phyloP scores from a whole-genome alignment of 2,888 invertebrate species.

The Pycnomerus fuliginosus region DNA sequence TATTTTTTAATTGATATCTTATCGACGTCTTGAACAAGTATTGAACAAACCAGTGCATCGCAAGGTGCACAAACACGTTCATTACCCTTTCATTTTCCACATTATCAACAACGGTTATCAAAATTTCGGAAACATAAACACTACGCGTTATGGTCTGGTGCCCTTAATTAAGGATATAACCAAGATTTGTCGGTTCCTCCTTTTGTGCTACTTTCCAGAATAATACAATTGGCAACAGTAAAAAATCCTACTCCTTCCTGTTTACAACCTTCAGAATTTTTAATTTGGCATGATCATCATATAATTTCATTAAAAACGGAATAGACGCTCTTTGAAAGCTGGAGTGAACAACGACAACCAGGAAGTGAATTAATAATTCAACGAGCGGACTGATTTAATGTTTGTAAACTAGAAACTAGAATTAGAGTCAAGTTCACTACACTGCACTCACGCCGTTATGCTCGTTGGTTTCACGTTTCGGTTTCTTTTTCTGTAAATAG shows the following conservation, averaged over 20 bases:
- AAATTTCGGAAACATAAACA: too few relatives aligned
- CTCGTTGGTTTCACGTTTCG: conserved; percentile 37
- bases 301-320: background rate
- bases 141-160: too few relatives aligned
- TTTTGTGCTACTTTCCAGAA: conserved; percentile 3
- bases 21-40: conserved; percentile 11
- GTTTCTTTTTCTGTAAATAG: conserved; percentile 42
- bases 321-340: conserved; percentile 1
- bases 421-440: conserved; percentile 37
- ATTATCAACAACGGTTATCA: too few relatives aligned
- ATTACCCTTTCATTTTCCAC: too few relatives aligned
- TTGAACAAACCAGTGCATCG: conserved; percentile 6
- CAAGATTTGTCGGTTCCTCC: conserved; percentile 2
- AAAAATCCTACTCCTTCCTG: conserved; percentile 9
- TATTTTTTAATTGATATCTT: conserved; percentile 11
- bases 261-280: conserved; percentile 7
- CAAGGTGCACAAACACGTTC: background rate
- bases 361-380: conserved; percentile 31
- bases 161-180: too few relatives aligned
- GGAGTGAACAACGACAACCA: conserved; percentile 17
- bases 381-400: conserved; percentile 26
- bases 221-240: background rate
- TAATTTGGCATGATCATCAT: background rate
- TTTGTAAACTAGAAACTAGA: conserved; percentile 35
- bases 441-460: conserved; percentile 33